A percentile compares a stretch with the other conserved stretches of the same genome.
phyloP scores from a whole-genome alignment of 2,888 invertebrate species.

The Venustoraphidia nigricollis region DNA sequence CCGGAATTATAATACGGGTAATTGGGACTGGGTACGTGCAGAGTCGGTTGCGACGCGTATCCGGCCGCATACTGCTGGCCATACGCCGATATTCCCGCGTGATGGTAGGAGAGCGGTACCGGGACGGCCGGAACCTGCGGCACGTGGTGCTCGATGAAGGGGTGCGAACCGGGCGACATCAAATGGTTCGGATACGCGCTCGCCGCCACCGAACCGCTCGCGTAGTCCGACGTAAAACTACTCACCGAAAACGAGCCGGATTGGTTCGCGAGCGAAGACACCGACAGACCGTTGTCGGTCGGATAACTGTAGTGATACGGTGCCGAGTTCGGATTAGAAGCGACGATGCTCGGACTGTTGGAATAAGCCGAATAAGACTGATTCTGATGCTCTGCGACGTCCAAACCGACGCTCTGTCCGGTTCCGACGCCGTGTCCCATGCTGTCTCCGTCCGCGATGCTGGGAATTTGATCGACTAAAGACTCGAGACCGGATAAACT shows the following conservation, averaged over 20 bases:
- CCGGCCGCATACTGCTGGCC: constrained; percentile 21
- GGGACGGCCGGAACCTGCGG: constrained; percentile 30
- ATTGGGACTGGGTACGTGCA: constrained; percentile 54
- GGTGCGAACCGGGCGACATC: constrained; percentile 18
- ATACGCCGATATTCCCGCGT: constrained; percentile 19
- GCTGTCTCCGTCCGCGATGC: constrained; percentile 58
- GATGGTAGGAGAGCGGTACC: constrained; percentile 26
- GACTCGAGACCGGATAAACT: constrained; percentile 77
- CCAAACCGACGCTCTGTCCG: constrained; percentile 10
- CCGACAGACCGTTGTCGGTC: constrained; percentile 22
- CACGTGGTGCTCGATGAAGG: constrained; percentile 32
- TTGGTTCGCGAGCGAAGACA: constrained; percentile 22
- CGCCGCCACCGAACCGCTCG: constrained; percentile 20
- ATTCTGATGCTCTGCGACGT: constrained; percentile 16
- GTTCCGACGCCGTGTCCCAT: constrained; percentile 12
- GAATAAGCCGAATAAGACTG: constrained; percentile 17
- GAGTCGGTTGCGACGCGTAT: constrained; percentile 27
- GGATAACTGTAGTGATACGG: constrained; percentile 16
- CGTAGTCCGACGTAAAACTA: constrained; percentile 21
- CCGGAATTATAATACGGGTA: constrained; percentile 40
- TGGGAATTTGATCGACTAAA: constrained; percentile 81
- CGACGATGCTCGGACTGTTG: constrained; percentile 26
- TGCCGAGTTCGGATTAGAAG: constrained; percentile 24
- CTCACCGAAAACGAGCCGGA: constrained; percentile 30
- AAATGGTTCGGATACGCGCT: constrained; percentile 19